Evolutionary conservation across 2,797 vertebrate species (phyloP).

Genomic region (Acanthurus tractus): DNA sequence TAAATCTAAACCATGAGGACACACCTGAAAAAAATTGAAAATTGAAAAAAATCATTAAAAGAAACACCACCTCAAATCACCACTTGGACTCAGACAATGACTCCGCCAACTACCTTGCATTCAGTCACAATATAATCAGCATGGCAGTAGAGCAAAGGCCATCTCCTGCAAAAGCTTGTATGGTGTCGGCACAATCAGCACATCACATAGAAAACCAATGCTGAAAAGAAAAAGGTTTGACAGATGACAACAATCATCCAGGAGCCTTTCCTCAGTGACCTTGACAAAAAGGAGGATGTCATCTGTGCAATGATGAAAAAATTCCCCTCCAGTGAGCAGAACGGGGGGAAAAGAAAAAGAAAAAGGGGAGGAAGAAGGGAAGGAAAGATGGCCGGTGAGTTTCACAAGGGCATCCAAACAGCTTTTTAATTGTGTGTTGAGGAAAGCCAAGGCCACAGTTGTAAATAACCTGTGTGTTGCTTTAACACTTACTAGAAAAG

Average conservation of each 20-base stretch:
- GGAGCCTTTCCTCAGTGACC: constrained; percentile 46
- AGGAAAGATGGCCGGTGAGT: constrained; percentile 32
- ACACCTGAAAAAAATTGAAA: too few species aligned
- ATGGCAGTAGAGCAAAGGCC: constrained; percentile 20
- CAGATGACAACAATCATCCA: constrained; percentile 52
- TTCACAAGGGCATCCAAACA: constrained; percentile 30
- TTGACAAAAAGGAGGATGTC: constrained; percentile 56
- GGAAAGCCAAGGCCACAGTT: constrained; percentile 31
- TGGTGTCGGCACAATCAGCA: constrained; percentile 41
- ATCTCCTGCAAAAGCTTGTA: constrained; percentile 13
- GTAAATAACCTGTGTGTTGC: constrained; percentile 53
- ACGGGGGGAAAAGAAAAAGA: constrained; percentile 14
- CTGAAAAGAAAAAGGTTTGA: constrained; percentile 29
- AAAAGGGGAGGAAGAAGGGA: neutral
- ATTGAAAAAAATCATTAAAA: constrained; percentile 54
- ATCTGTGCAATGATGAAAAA: constrained; percentile 44
- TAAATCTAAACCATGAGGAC: too few species aligned
- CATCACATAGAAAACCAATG: constrained; percentile 22
- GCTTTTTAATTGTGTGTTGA: constrained; percentile 60
- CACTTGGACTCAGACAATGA: constrained; percentile 49
- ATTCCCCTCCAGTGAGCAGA: constrained; percentile 37
- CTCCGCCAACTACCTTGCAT: constrained; percentile 53
- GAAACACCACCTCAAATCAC: constrained; percentile 51
- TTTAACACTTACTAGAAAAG: neutral
- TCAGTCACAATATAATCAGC: constrained; percentile 39